Conservation (phyloP, 2,888 invertebrate genomes). For the Apodemia mormo region DNA sequence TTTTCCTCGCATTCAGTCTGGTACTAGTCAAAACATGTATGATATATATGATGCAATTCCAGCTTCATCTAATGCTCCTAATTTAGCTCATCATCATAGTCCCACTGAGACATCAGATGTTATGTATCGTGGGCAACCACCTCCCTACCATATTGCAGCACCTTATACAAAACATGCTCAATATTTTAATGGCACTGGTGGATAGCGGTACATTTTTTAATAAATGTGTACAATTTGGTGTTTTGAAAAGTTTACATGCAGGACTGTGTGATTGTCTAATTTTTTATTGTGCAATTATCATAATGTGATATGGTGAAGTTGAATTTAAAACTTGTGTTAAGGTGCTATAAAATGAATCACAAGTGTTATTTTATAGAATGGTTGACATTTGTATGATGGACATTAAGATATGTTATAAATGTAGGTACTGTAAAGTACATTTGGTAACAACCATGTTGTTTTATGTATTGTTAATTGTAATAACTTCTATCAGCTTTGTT, state of each 20-base stretch:
- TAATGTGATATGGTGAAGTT: slow-evolving; percentile 72
- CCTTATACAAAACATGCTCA: slow-evolving; percentile 91
- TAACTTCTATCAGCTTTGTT: slow-evolving; percentile 1
- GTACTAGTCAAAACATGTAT: slow-evolving; percentile 73
- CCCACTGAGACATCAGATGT: slow-evolving; percentile 64
- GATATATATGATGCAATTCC: slow-evolving; percentile 74
- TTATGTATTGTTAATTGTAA: slow-evolving; percentile 39
- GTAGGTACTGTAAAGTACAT: slow-evolving; percentile 74
- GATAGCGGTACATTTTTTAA: slow-evolving; percentile 58
- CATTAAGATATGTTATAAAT: slow-evolving; percentile 43
- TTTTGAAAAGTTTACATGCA: slow-evolving; percentile 40
- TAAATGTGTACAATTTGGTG: slow-evolving; percentile 48
- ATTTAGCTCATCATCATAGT: slow-evolving; percentile 67
- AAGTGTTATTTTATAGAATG: slow-evolving; percentile 44
- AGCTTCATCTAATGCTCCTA: slow-evolving; percentile 64
- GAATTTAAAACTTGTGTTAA: slow-evolving; percentile 60
- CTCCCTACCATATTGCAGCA: slow-evolving; percentile 92
- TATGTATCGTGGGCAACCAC: slow-evolving; percentile 82
- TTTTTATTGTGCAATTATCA: slow-evolving; percentile 69
- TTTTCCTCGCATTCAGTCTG: slow-evolving; percentile 70
- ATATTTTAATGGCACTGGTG: slow-evolving; percentile 81
- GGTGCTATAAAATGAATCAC: slow-evolving; percentile 71
- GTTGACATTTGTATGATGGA: slow-evolving; percentile 43
- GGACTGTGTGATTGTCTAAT: slow-evolving; percentile 45
- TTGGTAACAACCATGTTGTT: slow-evolving; percentile 78